These are phyloP conservation scores for Ceratosolen solmsi DNA, from an alignment of 1,140 invertebrate genomes.

Conservation along the genomic window DNA sequence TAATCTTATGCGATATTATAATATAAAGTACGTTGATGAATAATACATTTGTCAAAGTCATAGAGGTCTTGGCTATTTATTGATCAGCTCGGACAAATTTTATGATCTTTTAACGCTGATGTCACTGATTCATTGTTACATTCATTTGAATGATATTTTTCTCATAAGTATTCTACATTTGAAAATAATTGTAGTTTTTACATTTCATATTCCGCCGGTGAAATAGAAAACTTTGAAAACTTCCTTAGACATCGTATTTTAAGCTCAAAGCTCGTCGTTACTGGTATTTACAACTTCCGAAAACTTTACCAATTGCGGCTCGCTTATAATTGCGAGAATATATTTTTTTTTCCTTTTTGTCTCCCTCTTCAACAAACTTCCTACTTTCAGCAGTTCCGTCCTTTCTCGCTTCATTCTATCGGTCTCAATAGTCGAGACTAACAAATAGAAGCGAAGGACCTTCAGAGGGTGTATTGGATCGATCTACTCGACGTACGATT, in stretches of 20 bases:
- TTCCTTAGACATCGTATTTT: conserved; percentile 1
- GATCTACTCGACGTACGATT: conserved; percentile 1
- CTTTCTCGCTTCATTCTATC: neutral
- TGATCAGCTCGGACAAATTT: too few relatives aligned
- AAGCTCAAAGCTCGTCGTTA: neutral
- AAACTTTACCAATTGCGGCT: conserved; percentile 3
- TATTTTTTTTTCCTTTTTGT: neutral
- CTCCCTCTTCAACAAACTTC: neutral
- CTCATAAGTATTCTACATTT: neutral
- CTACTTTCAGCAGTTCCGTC: neutral
- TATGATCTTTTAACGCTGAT: too few relatives aligned
- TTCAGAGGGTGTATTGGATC: neutral
- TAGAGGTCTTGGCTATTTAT: too few relatives aligned
- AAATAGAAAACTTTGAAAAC: conserved; percentile 24
- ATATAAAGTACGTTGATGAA: too few relatives aligned
- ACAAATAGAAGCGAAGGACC: neutral
- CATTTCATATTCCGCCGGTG: neutral
- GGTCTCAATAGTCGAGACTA: neutral
- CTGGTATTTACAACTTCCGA: conserved; percentile 24
- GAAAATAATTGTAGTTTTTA: neutral
- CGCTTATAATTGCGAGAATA: conserved; percentile 6
- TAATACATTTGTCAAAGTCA: too few relatives aligned
- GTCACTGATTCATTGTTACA: too few relatives aligned
- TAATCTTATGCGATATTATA: too few relatives aligned
- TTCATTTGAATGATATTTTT: neutral